phyloP scores from a whole-genome alignment of 2,797 vertebrate species.

The Sebastes aleutianus region DNA sequence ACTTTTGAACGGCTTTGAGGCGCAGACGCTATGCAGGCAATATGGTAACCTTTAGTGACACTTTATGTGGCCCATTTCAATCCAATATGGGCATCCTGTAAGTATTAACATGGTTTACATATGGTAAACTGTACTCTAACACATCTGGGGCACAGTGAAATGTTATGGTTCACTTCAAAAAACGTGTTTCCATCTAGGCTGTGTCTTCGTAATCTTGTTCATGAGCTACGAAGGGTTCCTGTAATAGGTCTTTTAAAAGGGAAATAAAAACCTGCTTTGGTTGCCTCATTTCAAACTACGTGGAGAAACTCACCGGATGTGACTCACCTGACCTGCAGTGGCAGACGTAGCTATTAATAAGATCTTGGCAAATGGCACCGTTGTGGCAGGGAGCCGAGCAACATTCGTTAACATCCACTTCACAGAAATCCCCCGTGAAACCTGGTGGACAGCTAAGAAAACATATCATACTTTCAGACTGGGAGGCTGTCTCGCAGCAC shows the following conservation, averaged over 20 bases:
- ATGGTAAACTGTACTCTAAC: constrained; percentile 27
- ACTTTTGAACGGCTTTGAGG: constrained; percentile 57
- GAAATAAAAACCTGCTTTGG: neutral
- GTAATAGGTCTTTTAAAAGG: constrained; percentile 10
- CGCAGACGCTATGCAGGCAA: constrained; percentile 41
- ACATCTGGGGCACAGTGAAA: constrained; percentile 29
- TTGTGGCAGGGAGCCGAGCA: constrained; percentile 87
- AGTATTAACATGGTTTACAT: constrained; percentile 48
- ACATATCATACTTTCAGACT: constrained; percentile 46
- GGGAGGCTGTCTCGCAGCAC: constrained; percentile 23
- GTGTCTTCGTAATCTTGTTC: constrained; percentile 27
- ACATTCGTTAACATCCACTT: constrained; percentile 89
- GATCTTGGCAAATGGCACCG: constrained; percentile 85
- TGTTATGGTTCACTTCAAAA: constrained; percentile 7
- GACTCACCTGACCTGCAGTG: constrained; percentile 89
- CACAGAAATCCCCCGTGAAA: constrained; percentile 88
- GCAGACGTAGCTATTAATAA: constrained; percentile 86
- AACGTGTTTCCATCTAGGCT: neutral
- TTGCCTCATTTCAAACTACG: constrained; percentile 43
- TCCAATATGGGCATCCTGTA: constrained; percentile 23
- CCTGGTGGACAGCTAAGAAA: constrained; percentile 86
- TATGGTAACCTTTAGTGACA: constrained; percentile 50
- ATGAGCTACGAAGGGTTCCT: constrained; percentile 25
- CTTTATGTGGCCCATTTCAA: constrained; percentile 47
- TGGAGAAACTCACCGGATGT: constrained; percentile 53